phyloP scores from a whole-genome alignment of 2,888 invertebrate species.

The Drosophila nr. fundita region DNA sequence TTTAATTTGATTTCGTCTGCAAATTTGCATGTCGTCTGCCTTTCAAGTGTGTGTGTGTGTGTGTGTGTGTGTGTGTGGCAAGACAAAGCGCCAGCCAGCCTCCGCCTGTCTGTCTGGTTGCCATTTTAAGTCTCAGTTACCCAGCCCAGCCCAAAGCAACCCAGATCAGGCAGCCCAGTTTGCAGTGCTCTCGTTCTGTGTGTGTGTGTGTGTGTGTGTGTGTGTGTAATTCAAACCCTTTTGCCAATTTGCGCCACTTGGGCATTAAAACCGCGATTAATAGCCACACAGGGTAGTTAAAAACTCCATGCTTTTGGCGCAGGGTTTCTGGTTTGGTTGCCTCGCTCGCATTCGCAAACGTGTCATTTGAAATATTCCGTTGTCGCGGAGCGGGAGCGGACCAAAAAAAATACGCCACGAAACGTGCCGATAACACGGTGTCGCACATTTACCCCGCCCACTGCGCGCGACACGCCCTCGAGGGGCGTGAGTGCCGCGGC shows the following conservation, averaged over 20 bases:
- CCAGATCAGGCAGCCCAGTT: background rate
- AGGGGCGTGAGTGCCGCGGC: slow-evolving; percentile 4
- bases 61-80: background rate
- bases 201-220: slow-evolving; percentile 34
- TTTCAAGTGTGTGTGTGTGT: background rate
- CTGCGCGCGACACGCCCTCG: slow-evolving; percentile 36
- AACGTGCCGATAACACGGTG: slow-evolving; percentile 83
- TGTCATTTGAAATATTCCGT: slow-evolving; percentile 78
- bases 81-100: slow-evolving; percentile 32
- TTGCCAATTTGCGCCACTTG: slow-evolving; percentile 78
- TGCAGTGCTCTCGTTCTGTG: slow-evolving; percentile 2
- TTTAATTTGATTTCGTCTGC: slow-evolving; percentile 78
- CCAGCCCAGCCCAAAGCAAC: slow-evolving; percentile 1
- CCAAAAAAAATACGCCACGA: slow-evolving; percentile 59
- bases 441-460: slow-evolving; percentile 66
- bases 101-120: slow-evolving; percentile 21
- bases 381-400: slow-evolving; percentile 33
- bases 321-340: slow-evolving; percentile 12
- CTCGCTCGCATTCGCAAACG: slow-evolving; percentile 62
- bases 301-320: slow-evolving; percentile 33
- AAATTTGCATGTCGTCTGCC: slow-evolving; percentile 70
- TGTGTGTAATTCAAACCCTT: slow-evolving; percentile 69
- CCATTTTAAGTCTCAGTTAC: slow-evolving; percentile 30
- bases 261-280: slow-evolving; percentile 81
- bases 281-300: slow-evolving; percentile 76